Conservation (phyloP, 2,888 invertebrate genomes). For the Myopa testacea region DNA sequence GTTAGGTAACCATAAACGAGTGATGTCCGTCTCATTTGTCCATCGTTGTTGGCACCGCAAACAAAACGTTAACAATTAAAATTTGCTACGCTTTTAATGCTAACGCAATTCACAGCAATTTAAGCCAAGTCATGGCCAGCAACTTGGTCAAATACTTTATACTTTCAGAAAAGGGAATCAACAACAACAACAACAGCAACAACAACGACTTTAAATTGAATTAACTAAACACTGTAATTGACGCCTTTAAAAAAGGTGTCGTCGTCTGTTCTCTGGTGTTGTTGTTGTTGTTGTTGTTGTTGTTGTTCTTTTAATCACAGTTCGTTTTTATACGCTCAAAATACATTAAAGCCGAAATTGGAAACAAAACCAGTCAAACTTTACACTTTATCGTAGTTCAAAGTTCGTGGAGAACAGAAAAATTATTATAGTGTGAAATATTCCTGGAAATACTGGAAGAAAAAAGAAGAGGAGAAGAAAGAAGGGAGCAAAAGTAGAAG, state of each 20-base stretch:
- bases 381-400: too few species aligned
- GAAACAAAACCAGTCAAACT: not conserved
- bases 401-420: too few species aligned
- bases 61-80: slow-evolving; percentile 18
- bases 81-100: slow-evolving; percentile 4
- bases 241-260: slow-evolving; percentile 16
- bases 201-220: not conserved
- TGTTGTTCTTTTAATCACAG: not conserved
- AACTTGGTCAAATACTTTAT: not conserved
- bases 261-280: not conserved
- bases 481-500: too few species aligned
- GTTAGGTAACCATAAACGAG: not conserved
- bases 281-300: not conserved
- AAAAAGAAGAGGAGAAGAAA: not conserved
- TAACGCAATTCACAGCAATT: not conserved
- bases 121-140: not conserved
- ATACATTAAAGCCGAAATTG: not conserved
- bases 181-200: slow-evolving; percentile 27
- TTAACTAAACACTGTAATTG: not conserved
- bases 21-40: not conserved
- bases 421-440: not conserved
- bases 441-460: not conserved
- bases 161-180: not conserved
- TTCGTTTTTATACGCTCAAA: not conserved
- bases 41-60: not conserved